A percentile compares a stretch with the other conserved stretches of the same genome.
Evolutionary conservation across 2,888 invertebrate species (phyloP).

Genomic region (Synanthedon tipuliformis): DNA sequence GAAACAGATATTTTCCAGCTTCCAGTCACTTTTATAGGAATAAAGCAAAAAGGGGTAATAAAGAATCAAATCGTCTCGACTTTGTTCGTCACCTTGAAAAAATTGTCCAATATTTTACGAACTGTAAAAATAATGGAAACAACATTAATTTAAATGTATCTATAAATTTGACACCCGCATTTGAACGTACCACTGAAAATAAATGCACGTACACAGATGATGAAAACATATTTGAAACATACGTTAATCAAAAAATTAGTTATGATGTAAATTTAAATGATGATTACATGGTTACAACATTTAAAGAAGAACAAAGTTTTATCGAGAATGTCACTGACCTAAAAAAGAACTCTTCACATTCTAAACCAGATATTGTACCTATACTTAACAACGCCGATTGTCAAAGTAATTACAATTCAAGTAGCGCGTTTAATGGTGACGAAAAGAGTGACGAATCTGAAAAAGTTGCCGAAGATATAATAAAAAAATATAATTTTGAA

Average conservation of each 20-base stretch:
- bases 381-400: slow-evolving; percentile 37
- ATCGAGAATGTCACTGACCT: background rate
- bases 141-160: slow-evolving; percentile 39
- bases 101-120: slow-evolving; percentile 30
- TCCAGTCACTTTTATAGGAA: background rate
- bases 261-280: too few species aligned
- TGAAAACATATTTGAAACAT: too few species aligned
- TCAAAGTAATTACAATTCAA: slow-evolving; percentile 29
- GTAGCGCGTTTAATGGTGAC: slow-evolving; percentile 7
- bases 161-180: slow-evolving; percentile 20
- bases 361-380: slow-evolving; percentile 28
- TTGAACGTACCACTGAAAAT: background rate
- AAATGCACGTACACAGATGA: background rate
- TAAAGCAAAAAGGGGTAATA: slow-evolving; percentile 13
- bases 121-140: slow-evolving; percentile 22
- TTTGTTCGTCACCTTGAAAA: slow-evolving; percentile 25
- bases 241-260: too few species aligned
- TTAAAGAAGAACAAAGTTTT: background rate
- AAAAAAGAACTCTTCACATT: slow-evolving; percentile 3
- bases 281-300: too few species aligned
- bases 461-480: background rate
- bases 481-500: slow-evolving; percentile 7
- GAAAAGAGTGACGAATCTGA: slow-evolving; percentile 9
- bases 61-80: slow-evolving; percentile 9
- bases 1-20: slow-evolving; percentile 3